Evolutionary conservation across 2,113 vertebrate species (phyloP).

Genomic region (Anarrhichthys ocellatus): DNA sequence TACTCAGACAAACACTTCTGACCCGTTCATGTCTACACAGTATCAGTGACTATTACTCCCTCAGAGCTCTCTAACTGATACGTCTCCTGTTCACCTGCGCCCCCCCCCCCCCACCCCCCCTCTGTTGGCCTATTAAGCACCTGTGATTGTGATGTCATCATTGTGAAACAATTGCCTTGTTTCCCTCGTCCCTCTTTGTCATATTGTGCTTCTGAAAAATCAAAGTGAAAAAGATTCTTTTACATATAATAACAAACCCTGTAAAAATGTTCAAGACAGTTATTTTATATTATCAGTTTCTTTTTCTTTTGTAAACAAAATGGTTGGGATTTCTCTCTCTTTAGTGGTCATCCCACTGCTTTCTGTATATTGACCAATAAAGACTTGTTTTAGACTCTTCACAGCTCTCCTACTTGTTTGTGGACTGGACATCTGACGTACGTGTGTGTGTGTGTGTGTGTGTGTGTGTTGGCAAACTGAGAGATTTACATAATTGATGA

Average conservation of each 20-base stretch:
- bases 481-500: conserved; percentile 23
- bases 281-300: conserved; percentile 82
- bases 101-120: conserved; percentile 34
- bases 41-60: conserved; percentile 11
- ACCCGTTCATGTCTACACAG: not conserved
- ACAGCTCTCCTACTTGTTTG: not conserved
- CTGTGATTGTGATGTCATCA: conserved; percentile 81
- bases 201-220: conserved; percentile 70
- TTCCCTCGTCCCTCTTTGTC: conserved; percentile 64
- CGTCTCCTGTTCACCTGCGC: conserved; percentile 22
- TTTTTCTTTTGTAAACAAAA: conserved; percentile 82
- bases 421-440: not conserved
- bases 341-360: conserved; percentile 89
- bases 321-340: conserved; percentile 81
- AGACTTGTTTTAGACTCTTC: conserved; percentile 92
- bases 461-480: not conserved
- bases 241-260: conserved; percentile 79
- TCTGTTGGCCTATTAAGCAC: conserved; percentile 65
- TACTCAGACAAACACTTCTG: conserved; percentile 17
- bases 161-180: conserved; percentile 77
- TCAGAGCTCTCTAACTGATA: conserved; percentile 23
- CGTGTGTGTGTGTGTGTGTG: not conserved
- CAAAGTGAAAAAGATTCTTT: conserved; percentile 75
- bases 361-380: conserved; percentile 97
- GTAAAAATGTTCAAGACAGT: conserved; percentile 81